Evolutionary conservation across 2,888 invertebrate species (phyloP), one percentile per base, ranked within the genome.

Genomic region (Macrostomum cliftonense): DNA sequence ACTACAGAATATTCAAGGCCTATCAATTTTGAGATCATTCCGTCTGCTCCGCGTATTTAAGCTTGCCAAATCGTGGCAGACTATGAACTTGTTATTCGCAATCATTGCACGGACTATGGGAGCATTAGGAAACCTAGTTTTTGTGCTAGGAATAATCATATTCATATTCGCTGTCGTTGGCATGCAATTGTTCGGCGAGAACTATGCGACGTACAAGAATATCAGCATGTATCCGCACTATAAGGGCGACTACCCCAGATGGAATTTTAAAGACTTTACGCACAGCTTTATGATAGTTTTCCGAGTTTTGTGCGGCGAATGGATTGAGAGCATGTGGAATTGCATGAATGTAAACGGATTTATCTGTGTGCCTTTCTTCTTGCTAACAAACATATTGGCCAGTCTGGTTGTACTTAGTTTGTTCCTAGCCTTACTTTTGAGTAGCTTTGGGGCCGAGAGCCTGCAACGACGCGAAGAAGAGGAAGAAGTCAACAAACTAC

Each of bases 261-360:
- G 91, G 91, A 87, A 91, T 72, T 91, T 93, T 73, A 84, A 82
- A 48, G 91, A 93, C 73, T 95, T 95, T 75, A 85, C 93, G 82
- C 93, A 95, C 74, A 89, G 91, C 54, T 93, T 95, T 72, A 93
- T 95, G 93, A 95, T 95, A 63, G 91, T 95, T 56, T 95, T 95
- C 74, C 79, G 93, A 56, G 93, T 95, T 56, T 75, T 95, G 53
- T 95, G 95, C 71, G 95, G 93, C 63, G 95, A 95, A 75, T 95
- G 93, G 93, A 95, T 95, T 62, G 89, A 95, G 72, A 91, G 91
- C 53, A 95, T 95, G 93, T 95, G 93, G 93, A 87, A 89, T 71
- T 95, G 95, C 73, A 86, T 93, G 83, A 76, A 80, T 61, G 91
- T 88, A 48, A 83, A 84, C 54, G 88, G 87, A 63, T 64, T 66